Evolutionary conservation across 1,140 invertebrate species (phyloP).

Genomic region (Polyergus mexicanus): DNA sequence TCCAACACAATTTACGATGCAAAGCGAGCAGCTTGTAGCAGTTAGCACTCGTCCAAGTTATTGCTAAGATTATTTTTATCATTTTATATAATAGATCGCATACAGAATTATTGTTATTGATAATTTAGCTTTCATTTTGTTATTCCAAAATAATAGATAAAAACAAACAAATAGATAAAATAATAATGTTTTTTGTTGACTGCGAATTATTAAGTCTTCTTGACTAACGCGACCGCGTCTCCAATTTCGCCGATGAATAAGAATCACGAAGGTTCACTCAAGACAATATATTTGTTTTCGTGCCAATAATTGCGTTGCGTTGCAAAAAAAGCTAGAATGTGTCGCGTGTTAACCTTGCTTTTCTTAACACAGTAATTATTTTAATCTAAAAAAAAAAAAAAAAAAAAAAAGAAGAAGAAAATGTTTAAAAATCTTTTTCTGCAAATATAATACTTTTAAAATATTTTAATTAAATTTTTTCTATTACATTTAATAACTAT

Average conservation of each 20-base stretch:
- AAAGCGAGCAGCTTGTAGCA: not conserved
- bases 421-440: not conserved
- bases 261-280: not conserved
- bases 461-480: not conserved
- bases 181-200: constrained; percentile 7
- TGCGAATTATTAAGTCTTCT: not conserved
- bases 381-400: not conserved
- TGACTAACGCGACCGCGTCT: not conserved
- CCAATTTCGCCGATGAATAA: constrained; percentile 7
- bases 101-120: not conserved
- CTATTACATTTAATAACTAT: not conserved
- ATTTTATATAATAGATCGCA: not conserved
- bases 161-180: not conserved
- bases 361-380: not conserved
- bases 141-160: not conserved
- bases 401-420: too few relatives aligned
- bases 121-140: not conserved
- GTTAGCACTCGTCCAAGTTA: not conserved
- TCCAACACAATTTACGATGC: not conserved
- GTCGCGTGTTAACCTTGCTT: not conserved
- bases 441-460: not conserved
- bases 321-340: not conserved
- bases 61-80: not conserved
- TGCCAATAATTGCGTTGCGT: not conserved
- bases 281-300: not conserved